Evolutionary conservation across 92 coral and sea anemone genomes (phyloP).

Genomic region (Ricordea florida): DNA sequence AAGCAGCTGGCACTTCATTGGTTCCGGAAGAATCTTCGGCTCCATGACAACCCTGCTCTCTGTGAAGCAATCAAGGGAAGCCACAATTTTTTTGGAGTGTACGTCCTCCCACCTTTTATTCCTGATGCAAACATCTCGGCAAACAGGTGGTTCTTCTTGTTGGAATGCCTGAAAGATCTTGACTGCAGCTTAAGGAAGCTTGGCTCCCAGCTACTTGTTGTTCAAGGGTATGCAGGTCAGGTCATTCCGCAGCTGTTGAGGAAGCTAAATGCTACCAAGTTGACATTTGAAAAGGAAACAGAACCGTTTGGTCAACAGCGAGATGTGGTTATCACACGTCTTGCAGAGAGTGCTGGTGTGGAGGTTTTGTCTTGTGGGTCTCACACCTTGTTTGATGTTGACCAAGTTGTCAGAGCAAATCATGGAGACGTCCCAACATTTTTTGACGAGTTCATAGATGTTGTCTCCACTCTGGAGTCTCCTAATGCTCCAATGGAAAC

Average conservation of each 20-base stretch:
- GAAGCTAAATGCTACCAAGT: slow-evolving; percentile 66
- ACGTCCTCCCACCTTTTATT: slow-evolving; percentile 72
- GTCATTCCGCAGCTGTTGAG: slow-evolving; percentile 63
- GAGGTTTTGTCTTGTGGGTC: slow-evolving; percentile 66
- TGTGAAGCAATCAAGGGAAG: slow-evolving; percentile 67
- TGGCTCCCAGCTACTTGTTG: slow-evolving; percentile 71
- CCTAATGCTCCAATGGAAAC: slow-evolving; percentile 42
- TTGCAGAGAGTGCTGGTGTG: slow-evolving; percentile 71
- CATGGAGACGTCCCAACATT: slow-evolving; percentile 50
- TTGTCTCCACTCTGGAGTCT: slow-evolving; percentile 62
- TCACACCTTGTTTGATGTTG: slow-evolving; percentile 76
- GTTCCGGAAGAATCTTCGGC: slow-evolving; percentile 90
- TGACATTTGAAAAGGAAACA: slow-evolving; percentile 80
- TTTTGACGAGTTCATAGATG: slow-evolving; percentile 64
- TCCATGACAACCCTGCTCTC: slow-evolving; percentile 93
- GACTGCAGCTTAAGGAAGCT: slow-evolving; percentile 64
- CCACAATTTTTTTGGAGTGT: slow-evolving; percentile 65
- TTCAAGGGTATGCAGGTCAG: slow-evolving; percentile 73
- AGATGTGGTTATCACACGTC: slow-evolving; percentile 64
- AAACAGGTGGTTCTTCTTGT: slow-evolving; percentile 78
- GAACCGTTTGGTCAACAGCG: slow-evolving; percentile 87
- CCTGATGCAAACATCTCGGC: slow-evolving; percentile 56
- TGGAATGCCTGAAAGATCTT: slow-evolving; percentile 78
- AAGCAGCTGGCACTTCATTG: slow-evolving; percentile 56
- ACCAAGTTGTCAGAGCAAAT: slow-evolving; percentile 32